Evolutionary conservation across 2,113 vertebrate genomes (phyloP).

Genomic region (Pantherophis guttatus): DNA sequence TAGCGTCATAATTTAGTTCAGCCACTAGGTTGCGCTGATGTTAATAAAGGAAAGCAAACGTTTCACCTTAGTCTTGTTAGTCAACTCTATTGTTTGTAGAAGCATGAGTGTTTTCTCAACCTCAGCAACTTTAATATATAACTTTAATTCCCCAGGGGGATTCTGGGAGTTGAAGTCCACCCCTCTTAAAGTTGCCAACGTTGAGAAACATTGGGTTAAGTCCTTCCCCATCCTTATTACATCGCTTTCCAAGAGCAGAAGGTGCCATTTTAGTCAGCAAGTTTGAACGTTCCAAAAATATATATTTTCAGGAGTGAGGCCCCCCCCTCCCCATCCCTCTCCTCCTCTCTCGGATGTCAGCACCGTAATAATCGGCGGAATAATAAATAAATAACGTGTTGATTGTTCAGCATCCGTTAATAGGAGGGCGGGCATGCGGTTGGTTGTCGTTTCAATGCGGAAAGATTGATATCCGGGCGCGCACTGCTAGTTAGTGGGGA

Average conservation of each 20-base stretch:
- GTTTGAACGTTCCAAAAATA: constrained; percentile 55
- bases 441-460: constrained; percentile 13
- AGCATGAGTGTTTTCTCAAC: not conserved
- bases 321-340: not conserved
- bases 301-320: constrained; percentile 44
- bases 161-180: not conserved
- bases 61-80: not conserved
- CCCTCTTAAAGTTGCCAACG: not conserved
- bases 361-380: constrained; percentile 54
- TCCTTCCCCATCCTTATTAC: not conserved
- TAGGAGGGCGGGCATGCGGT: constrained; percentile 38
- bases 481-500: constrained; percentile 43
- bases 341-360: constrained; percentile 55
- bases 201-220: not conserved
- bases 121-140: not conserved
- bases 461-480: constrained; percentile 21
- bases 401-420: constrained; percentile 57
- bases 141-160: not conserved
- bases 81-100: not conserved
- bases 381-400: constrained; percentile 61
- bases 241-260: not conserved
- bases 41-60: not conserved
- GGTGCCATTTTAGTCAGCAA: constrained; percentile 6
- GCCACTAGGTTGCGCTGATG: not conserved
- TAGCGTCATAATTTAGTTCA: not conserved